Percentiles rank a stretch among this genome's conserved stretches.
These are phyloP conservation scores for Meteorus colon DNA, from an alignment of 2,888 invertebrate species.

Conservation along the genomic window DNA sequence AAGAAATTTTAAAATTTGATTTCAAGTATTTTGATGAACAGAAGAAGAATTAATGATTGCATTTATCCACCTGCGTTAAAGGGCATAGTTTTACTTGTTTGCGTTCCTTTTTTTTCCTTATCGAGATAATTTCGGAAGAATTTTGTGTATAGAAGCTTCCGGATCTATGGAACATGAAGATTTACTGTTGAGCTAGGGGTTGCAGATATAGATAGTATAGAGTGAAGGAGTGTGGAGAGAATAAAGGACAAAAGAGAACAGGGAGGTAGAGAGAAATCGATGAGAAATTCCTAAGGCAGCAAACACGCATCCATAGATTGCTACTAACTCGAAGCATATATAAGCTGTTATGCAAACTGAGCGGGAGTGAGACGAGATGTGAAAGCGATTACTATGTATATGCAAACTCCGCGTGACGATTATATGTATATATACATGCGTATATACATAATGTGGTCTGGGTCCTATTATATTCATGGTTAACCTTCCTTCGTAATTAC, in stretches of 20 bases:
- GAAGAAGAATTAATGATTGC: background rate
- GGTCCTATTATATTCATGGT: background rate
- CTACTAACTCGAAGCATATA: slow-evolving; percentile 29
- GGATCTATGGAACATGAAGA: slow-evolving; percentile 51
- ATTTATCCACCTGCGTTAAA: background rate
- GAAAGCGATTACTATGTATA: slow-evolving; percentile 32
- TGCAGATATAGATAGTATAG: background rate
- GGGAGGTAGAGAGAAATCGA: slow-evolving; percentile 30
- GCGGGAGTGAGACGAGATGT: slow-evolving; percentile 19
- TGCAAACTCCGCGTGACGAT: background rate
- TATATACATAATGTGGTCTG: background rate
- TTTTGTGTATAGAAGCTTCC: slow-evolving; percentile 37
- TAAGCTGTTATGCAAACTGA: slow-evolving; percentile 40
- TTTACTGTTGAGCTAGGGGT: slow-evolving; percentile 25
- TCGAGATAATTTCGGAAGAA: slow-evolving; percentile 44
- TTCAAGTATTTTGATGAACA: background rate
- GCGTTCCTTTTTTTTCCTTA: background rate
- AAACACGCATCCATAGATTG: slow-evolving; percentile 34
- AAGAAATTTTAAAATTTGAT: background rate
- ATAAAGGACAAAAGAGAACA: slow-evolving; percentile 4
- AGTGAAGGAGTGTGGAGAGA: background rate
- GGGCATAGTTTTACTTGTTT: background rate
- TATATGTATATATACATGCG: background rate
- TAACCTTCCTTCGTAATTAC: background rate
- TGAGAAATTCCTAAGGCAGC: slow-evolving; percentile 40